These are phyloP conservation scores for Thecophora atra DNA, from an alignment of 2,888 invertebrate species.

Conservation along the genomic window DNA sequence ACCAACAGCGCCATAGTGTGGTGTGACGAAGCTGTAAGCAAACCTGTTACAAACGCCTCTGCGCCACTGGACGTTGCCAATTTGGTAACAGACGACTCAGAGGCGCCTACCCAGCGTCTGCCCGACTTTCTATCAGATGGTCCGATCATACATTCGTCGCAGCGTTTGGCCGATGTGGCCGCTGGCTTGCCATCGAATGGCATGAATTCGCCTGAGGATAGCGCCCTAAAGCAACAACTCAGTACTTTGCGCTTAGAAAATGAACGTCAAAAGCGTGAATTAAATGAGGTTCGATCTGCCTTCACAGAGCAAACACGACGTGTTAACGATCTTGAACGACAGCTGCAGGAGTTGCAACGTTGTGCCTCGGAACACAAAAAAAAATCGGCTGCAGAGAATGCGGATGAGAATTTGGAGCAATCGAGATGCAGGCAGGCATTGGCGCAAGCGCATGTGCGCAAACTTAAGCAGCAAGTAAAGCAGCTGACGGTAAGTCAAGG, in stretches of 20 bases:
- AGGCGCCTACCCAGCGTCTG: constrained; percentile 55
- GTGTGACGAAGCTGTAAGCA: constrained; percentile 40
- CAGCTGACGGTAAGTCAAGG: constrained; percentile 72
- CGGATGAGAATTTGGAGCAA: constrained; percentile 70
- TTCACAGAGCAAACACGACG: constrained; percentile 68
- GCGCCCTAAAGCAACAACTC: constrained; percentile 54
- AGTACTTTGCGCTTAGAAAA: constrained; percentile 60
- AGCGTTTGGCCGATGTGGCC: constrained; percentile 64
- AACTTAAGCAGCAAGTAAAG: constrained; percentile 77
- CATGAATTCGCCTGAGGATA: constrained; percentile 64
- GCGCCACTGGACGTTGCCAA: constrained; percentile 40
- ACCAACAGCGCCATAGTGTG: background rate
- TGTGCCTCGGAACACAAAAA: constrained; percentile 69
- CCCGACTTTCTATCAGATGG: constrained; percentile 80
- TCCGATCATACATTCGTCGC: constrained; percentile 68
- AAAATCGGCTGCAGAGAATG: constrained; percentile 68
- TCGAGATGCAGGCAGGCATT: constrained; percentile 72
- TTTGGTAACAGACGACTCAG: constrained; percentile 15
- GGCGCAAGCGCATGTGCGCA: constrained; percentile 72
- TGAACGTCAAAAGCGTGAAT: constrained; percentile 68
- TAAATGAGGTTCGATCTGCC: constrained; percentile 69
- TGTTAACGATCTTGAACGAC: constrained; percentile 68
- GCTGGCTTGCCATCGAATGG: constrained; percentile 62
- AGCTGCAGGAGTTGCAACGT: constrained; percentile 68
- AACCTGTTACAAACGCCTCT: constrained; percentile 42